Base-by-base conservation (phyloP, 2,113 vertebrate species). In the Corvus moneduloides region DNA sequence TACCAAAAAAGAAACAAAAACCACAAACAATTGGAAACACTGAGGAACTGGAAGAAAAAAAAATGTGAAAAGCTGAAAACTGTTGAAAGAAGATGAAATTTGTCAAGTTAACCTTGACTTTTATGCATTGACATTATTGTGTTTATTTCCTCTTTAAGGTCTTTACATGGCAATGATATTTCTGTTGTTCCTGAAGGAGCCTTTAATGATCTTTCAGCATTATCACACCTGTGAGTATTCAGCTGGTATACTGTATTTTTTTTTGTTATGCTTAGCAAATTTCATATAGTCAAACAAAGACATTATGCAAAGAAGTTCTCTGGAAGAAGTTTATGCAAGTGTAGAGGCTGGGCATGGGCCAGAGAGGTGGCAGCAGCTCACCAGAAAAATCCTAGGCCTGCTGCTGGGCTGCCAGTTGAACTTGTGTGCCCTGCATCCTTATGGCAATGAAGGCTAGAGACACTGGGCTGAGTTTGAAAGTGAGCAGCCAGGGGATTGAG, bases 141-240 rank as follows among this genome's bases (percentile, higher is more conserved):
- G 5, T 35, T 94, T 51, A 21, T 78, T 72, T 90, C 84, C 41
- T 80, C 89, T 69, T 64, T 77, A 91, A 99, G 99, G 74, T 99
- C 99, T 95, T 98, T 99, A 87, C 99, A 99, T 94, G 99, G 99
- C 82, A 99, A 99, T 88, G 99, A 99, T 90, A 99, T 99, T 94
- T 99, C 99, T 56, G 97, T 98, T 83, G 99, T 99, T 96, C 99
- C 99, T 79, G 99, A 99, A 97, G 99, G 99, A 95, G 98, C 98
- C 73, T 99, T 99, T 97, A 99, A 98, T 96, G 99, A 99, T 94
- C 98, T 99, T 67, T 98, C 99, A 33, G 98, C 99, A 0, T 98
- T 99, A 85, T 99, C 99, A 68, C 99, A 99, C 96, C 97, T 99
- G 99, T 99, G 96, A 99, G 99, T 99, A 97, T 91, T 76, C 44